phyloP scores from a whole-genome alignment of 2,888 invertebrate species.

The Drosophila buzzatii region DNA sequence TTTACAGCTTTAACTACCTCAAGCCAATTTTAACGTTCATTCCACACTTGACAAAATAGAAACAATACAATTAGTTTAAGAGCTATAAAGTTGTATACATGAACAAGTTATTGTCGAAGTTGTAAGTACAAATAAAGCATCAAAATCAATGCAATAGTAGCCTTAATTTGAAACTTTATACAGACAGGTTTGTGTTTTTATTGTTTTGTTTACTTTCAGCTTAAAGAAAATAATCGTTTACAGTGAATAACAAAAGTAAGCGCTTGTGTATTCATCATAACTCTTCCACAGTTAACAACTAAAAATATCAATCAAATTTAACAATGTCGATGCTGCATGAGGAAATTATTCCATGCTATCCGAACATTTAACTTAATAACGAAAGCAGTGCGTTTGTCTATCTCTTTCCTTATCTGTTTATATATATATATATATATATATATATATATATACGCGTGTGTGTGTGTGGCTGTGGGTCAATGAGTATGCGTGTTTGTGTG shows the following conservation, averaged over 20 bases:
- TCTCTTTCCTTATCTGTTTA: constrained; percentile 25
- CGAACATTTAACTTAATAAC: constrained; percentile 33
- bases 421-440: constrained; percentile 1
- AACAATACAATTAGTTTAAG: constrained; percentile 16
- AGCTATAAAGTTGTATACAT: constrained; percentile 27
- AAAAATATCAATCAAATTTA: constrained; percentile 66
- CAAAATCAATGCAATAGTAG: constrained; percentile 29
- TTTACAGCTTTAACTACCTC: constrained; percentile 3
- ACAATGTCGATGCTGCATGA: constrained; percentile 53
- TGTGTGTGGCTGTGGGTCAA: constrained; percentile 18
- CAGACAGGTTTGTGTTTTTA: constrained; percentile 45
- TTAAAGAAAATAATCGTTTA: constrained; percentile 63
- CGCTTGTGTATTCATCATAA: constrained; percentile 37
- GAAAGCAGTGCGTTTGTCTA: constrained; percentile 50
- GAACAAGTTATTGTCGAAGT: constrained; percentile 67
- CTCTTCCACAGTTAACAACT: constrained; percentile 57
- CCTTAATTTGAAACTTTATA: constrained; percentile 40
- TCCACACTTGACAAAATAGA: constrained; percentile 23
- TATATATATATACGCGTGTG: constrained; percentile 31
- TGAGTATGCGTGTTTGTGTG: constrained; percentile 34
- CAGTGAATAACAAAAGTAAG: constrained; percentile 63
- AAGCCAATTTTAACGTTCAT: constrained; percentile 25
- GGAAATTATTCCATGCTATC: constrained; percentile 29
- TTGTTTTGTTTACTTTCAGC: constrained; percentile 52
- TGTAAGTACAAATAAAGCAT: constrained; percentile 40